Evolutionary conservation across 2,797 vertebrate genomes (phyloP).

Genomic region (Delichon dasypus): DNA sequence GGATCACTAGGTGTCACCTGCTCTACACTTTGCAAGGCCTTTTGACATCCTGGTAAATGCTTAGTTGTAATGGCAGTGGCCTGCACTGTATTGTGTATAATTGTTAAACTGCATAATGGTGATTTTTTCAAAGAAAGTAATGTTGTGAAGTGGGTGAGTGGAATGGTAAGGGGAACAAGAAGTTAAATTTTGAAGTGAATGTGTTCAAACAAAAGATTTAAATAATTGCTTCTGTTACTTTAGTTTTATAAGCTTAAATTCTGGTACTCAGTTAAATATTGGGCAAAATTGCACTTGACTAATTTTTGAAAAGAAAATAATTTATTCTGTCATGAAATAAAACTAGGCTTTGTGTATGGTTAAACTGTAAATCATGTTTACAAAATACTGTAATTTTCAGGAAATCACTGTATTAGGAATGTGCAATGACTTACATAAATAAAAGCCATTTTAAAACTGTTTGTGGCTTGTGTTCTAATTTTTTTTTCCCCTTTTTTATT

Average conservation of each 20-base stretch:
- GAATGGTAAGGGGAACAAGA: slow-evolving; percentile 31
- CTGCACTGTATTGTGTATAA: slow-evolving; percentile 75
- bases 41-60: slow-evolving; percentile 73
- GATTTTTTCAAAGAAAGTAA: slow-evolving; percentile 70
- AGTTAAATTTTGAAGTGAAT: slow-evolving; percentile 75
- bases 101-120: slow-evolving; percentile 73
- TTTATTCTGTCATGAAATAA: slow-evolving; percentile 82
- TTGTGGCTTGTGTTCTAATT: slow-evolving; percentile 84
- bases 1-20: slow-evolving; percentile 65
- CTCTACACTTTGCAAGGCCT: slow-evolving; percentile 64
- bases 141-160: slow-evolving; percentile 68
- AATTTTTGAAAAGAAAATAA: slow-evolving; percentile 80
- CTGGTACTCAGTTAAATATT: slow-evolving; percentile 72
- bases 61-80: slow-evolving; percentile 74
- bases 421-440: slow-evolving; percentile 86
- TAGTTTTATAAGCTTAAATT: slow-evolving; percentile 75
- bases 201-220: slow-evolving; percentile 72
- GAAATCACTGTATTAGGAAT: slow-evolving; percentile 86
- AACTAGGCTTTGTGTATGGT: slow-evolving; percentile 78
- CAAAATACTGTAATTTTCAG: slow-evolving; percentile 83
- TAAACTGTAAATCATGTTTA: slow-evolving; percentile 83
- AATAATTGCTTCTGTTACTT: slow-evolving; percentile 76
- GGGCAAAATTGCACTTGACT: slow-evolving; percentile 82
- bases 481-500: slow-evolving; percentile 83
- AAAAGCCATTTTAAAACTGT: slow-evolving; percentile 87